Conservation (phyloP, 1,140 invertebrate genomes). For the Heterodera schachtii region DNA sequence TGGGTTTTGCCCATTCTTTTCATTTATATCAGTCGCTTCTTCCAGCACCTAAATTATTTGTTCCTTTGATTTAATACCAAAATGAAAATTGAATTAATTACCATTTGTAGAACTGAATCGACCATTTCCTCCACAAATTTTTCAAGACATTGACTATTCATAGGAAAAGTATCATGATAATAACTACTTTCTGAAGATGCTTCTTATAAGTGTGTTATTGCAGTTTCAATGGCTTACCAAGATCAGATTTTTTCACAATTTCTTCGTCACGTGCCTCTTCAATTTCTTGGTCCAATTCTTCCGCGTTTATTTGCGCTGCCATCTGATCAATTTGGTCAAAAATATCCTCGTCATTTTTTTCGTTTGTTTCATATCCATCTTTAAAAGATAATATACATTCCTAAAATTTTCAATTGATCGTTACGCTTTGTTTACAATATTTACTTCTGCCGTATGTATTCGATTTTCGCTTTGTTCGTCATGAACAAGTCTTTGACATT, state of each 20-base stretch:
- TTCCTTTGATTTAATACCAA: background rate
- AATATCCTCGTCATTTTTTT: conserved; percentile 16
- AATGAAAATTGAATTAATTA: background rate
- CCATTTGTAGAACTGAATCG: background rate
- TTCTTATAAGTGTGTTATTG: too few relatives aligned
- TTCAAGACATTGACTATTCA: background rate
- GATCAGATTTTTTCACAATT: background rate
- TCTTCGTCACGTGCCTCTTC: background rate
- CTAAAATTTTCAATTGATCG: background rate
- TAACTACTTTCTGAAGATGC: too few relatives aligned
- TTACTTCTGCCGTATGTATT: background rate
- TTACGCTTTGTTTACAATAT: background rate
- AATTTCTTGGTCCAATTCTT: background rate
- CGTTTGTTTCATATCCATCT: background rate
- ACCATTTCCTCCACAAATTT: conserved; percentile 17
- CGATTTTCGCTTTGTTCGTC: background rate
- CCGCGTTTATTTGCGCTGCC: conserved; percentile 6
- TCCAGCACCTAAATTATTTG: too few relatives aligned
- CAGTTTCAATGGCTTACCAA: background rate
- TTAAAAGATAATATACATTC: background rate
- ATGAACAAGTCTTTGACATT: background rate
- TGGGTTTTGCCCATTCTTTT: too few relatives aligned
- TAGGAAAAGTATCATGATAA: background rate
- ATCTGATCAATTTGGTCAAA: conserved; percentile 27
- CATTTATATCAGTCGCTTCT: too few relatives aligned